Base-by-base conservation (phyloP, 2,113 vertebrate species). In the Pycnonotus jocosus region DNA sequence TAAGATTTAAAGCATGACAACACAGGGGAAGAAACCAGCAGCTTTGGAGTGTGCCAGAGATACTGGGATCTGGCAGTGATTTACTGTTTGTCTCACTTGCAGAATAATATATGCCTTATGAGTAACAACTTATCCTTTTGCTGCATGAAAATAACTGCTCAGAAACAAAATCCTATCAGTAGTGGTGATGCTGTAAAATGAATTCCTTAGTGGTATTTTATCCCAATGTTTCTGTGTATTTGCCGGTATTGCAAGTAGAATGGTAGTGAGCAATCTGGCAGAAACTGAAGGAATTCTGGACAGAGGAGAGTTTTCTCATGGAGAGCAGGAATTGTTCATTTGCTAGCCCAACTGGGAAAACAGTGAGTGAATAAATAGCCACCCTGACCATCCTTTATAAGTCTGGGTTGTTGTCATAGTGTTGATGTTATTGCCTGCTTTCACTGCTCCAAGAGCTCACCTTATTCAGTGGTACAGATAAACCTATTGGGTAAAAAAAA, bases 81-180 rank as follows among this genome's bases (percentile, higher is more conserved):
- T 83, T 93, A 64, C 77, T 88, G 61, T 92, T 86, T 91, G 76
- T 88, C 51, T 70, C 71, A 47, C 66, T 92, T 86, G 74, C n/a
- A 72, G 84, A 92, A 78, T 82, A 78, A 85, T 86, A 30, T 83
- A 22, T 91, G 53, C 35, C 44, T 85, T 92, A 48, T 79, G 68
- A 88, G 81, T 91, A 94, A 83, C 68, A 94, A n/a, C 83, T 28
- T 57, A 56, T 92, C 44, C 51, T 83, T 94, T 85, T 86, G 56
- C 90, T 74, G 60, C 60, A 45, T 78, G 81, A 86, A 93, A 86
- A 90, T 61, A 76, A 79, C 73, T 45, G 56, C 61, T 91, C 58
- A 64, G 71, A 74, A 87, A 83, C 56, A 88, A 93, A 95, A 47
- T 40, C 3, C 5, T 40, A 35, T 81, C 35, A 22, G 19, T 51